Evolutionary conservation across 2,113 vertebrate genomes (phyloP), one percentile per base, ranked within the genome.

Genomic region (Furnarius figulus): DNA sequence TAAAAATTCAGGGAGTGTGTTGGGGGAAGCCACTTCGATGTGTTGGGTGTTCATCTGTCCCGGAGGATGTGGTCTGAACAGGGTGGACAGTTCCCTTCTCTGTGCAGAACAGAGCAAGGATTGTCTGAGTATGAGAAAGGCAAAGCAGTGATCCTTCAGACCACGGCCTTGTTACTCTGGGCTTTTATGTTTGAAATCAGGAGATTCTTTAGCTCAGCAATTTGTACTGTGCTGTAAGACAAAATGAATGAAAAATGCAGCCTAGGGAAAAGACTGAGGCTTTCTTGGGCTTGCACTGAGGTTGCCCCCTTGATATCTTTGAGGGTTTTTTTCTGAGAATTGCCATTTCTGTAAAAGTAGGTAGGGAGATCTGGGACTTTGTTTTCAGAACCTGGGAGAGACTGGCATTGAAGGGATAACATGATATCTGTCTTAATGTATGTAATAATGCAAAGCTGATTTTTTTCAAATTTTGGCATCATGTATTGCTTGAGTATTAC

Each of bases 41-140:
- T 33, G 75, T 74, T 93, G 91, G 93, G 75, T 95, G 82, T 56
- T 91, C 63, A 59, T 94, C 96, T 93, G 33, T 68, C 72, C 28
- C 30, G 24, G 85, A 91, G 82, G 94, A 94, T 87, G 91, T 91
- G 87, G 87, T 91, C 55, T 87, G 86, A 88, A 93, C 89, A 82
- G 87, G 50, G 89, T 87, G 87, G 95, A 68, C 71, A 39, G 49
- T 91, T 94, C 92, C 93, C 87, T 91, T 85, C 70, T 87, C 89
- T 94, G 81, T 2, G 8, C 53, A 91, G 94, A 97, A 95, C 94
- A 97, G 87, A 96, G 79, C 63, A 77, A 96, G 72, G 75, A 87
- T 91, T 94, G 85, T 97, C 70, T 6, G 33, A 78, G 50, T 28
- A 89, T 49, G 67, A 82, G 68, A 89, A 73, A 91, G 72, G 85